These are phyloP conservation scores for Blennius ocellaris DNA, from an alignment of 2,113 vertebrate species.

Conservation along the genomic window DNA sequence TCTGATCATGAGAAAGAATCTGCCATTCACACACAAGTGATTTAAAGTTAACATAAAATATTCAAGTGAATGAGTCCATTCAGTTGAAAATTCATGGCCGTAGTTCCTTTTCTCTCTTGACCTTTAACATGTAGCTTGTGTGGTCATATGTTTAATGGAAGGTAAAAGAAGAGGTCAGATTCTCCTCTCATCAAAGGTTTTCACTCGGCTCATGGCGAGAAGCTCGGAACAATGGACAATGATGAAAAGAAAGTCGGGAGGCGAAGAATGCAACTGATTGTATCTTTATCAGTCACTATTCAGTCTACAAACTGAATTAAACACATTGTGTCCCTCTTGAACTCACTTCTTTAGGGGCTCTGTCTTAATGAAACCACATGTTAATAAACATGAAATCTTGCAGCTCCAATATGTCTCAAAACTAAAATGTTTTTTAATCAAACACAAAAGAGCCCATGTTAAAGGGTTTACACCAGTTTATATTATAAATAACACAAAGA, in stretches of 20 bases:
- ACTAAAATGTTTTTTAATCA: background rate
- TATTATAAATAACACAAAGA: constrained; percentile 56
- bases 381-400: background rate
- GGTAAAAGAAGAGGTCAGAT: background rate
- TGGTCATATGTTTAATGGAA: constrained; percentile 7
- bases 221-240: constrained; percentile 55
- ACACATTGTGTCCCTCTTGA: constrained; percentile 50
- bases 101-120: background rate
- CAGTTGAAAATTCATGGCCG: background rate
- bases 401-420: background rate
- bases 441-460: background rate
- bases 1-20: background rate
- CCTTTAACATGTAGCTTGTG: background rate
- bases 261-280: constrained; percentile 66
- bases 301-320: constrained; percentile 48
- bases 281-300: constrained; percentile 51
- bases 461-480: constrained; percentile 39
- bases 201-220: background rate
- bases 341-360: constrained; percentile 30
- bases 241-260: constrained; percentile 44
- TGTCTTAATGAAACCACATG: constrained; percentile 6
- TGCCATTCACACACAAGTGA: background rate
- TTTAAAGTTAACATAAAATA: background rate
- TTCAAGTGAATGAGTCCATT: background rate
- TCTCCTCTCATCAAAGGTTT: constrained; percentile 22